Evolutionary conservation across 2,888 invertebrate species (phyloP).

Genomic region (Shargacucullia verbasci): DNA sequence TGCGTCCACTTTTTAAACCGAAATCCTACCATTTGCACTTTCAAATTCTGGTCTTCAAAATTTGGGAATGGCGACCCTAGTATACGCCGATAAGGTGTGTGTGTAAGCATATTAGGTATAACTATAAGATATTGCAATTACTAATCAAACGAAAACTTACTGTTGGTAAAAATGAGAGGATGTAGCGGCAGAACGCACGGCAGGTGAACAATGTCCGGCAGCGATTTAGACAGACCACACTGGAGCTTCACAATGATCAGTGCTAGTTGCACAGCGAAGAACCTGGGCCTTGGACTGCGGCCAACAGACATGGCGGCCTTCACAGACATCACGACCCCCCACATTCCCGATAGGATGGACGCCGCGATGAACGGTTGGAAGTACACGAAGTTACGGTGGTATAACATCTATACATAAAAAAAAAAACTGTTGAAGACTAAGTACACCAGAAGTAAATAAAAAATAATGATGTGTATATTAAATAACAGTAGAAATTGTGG

Average conservation of each 20-base stretch:
- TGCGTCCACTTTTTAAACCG: too few relatives aligned
- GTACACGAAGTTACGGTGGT: slow-evolving; percentile 89
- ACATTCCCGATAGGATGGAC: slow-evolving; percentile 91
- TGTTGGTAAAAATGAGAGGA: slow-evolving; percentile 90
- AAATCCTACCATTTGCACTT: too few relatives aligned
- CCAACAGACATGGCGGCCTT: slow-evolving; percentile 79
- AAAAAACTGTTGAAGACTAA: too few relatives aligned
- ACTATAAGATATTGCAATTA: too few relatives aligned
- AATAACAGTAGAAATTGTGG: too few relatives aligned
- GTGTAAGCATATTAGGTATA: too few relatives aligned
- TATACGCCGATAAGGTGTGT: too few relatives aligned
- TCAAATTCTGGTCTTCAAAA: too few relatives aligned
- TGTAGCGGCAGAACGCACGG: slow-evolving; percentile 91
- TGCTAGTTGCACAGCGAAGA: slow-evolving; percentile 90
- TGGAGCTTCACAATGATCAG: slow-evolving; percentile 92
- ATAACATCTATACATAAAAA: slow-evolving; percentile 85
- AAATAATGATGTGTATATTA: too few relatives aligned
- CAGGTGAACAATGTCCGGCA: slow-evolving; percentile 87
- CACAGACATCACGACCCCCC: slow-evolving; percentile 91
- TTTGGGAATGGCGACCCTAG: too few relatives aligned
- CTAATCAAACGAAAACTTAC: too few relatives aligned
- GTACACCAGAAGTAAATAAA: too few relatives aligned
- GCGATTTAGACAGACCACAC: slow-evolving; percentile 88
- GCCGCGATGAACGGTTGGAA: slow-evolving; percentile 90
- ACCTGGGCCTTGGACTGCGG: slow-evolving; percentile 82